Conservation (phyloP, 2,888 invertebrate genomes). For the Acrocyrtus sp. region DNA sequence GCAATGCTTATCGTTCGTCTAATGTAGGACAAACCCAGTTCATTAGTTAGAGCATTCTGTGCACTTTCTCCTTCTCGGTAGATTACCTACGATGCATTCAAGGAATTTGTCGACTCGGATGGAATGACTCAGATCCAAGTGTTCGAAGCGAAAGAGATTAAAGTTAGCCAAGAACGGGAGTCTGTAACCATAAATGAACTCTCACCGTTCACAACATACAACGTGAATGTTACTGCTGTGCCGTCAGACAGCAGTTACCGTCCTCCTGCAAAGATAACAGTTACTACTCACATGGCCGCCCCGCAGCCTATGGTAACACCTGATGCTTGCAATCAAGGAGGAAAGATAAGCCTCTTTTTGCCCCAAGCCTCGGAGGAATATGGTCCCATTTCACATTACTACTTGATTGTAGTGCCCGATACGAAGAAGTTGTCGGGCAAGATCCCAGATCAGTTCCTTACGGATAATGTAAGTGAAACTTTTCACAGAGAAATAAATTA, state of each 20-base stretch:
- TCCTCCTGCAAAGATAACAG: constrained; percentile 92
- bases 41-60: no score
- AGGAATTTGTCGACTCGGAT: constrained; percentile 93
- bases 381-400: constrained; percentile 97
- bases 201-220: constrained; percentile 93
- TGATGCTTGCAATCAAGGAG: constrained; percentile 75
- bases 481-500: no score
- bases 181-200: constrained; percentile 86
- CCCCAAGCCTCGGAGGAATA: constrained; percentile 98
- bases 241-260: constrained; percentile 84
- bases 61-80: constrained; percentile 44
- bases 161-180: constrained; percentile 76
- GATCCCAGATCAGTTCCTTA: constrained; percentile 89
- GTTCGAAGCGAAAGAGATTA: constrained; percentile 77
- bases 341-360: constrained; percentile 76
- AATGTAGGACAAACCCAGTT: no score
- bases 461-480: constrained; percentile 74
- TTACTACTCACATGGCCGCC: constrained; percentile 94
- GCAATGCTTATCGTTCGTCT: no score
- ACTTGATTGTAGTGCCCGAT: constrained; percentile 93
- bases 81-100: constrained; percentile 90
- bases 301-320: constrained; percentile 96
- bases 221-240: constrained; percentile 84
- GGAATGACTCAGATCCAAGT: constrained; percentile 88
- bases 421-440: constrained; percentile 80